These are phyloP conservation scores for Heliconius eleuchia DNA, from an alignment of 1,140 invertebrate genomes.

Conservation along the genomic window DNA sequence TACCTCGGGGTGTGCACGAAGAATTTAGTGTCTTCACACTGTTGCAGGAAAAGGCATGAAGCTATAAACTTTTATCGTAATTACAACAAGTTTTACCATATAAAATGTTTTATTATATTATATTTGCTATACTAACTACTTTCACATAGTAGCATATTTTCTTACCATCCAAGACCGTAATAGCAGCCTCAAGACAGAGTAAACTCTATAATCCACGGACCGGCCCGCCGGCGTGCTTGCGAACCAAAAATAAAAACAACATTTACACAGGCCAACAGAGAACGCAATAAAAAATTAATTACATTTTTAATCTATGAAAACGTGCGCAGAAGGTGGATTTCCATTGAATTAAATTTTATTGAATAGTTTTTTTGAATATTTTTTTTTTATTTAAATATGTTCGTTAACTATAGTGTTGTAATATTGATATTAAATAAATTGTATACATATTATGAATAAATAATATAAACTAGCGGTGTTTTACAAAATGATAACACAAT, in stretches of 20 bases:
- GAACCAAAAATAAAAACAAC: constrained; percentile 68
- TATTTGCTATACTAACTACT: background rate
- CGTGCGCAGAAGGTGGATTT: constrained; percentile 57
- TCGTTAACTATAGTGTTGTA: no score
- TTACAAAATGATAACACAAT: no score
- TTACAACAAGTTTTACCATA: no score
- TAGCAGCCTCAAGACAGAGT: constrained; percentile 44
- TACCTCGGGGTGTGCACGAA: no score
- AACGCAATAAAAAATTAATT: constrained; percentile 78
- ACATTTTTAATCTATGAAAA: constrained; percentile 77
- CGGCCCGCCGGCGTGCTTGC: constrained; percentile 49
- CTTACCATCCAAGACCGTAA: constrained; percentile 27
- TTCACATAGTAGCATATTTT: background rate
- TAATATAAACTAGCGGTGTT: no score
- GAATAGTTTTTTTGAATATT: constrained; percentile 27
- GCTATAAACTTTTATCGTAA: no score
- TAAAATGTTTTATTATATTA: no score
- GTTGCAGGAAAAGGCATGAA: no score
- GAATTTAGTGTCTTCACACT: no score
- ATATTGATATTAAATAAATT: no score
- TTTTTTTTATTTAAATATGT: no score
- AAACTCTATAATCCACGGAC: constrained; percentile 55
- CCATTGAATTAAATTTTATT: constrained; percentile 39
- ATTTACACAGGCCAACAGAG: constrained; percentile 74
- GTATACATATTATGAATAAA: no score